Percentiles rank a stretch among this genome's conserved stretches.
phyloP scores from a whole-genome alignment of 2,888 invertebrate genomes.

The Idaea straminata region DNA sequence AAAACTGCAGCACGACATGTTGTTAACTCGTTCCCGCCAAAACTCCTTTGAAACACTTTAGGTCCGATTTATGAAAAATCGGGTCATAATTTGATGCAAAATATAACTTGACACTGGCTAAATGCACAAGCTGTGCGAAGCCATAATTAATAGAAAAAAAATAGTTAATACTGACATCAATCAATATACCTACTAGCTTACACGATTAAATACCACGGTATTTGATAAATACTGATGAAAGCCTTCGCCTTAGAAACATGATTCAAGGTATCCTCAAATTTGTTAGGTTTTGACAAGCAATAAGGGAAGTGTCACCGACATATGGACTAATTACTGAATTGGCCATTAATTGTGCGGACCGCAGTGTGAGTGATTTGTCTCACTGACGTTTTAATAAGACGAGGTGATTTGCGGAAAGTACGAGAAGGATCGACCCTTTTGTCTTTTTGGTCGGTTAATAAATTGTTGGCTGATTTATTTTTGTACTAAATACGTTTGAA shows the following conservation, averaged over 20 bases:
- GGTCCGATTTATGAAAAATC: too few species aligned
- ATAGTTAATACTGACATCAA: too few species aligned
- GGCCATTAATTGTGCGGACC: conserved; percentile 48
- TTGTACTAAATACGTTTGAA: background rate
- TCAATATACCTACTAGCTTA: too few species aligned
- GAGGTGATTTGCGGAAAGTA: conserved; percentile 2
- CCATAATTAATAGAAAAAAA: too few species aligned
- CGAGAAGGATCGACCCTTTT: conserved; percentile 3
- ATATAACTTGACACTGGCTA: too few species aligned
- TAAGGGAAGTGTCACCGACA: conserved; percentile 55
- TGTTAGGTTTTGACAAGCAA: conserved; percentile 61
- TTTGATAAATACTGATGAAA: too few species aligned
- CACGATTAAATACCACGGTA: too few species aligned
- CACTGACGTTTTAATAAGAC: conserved; percentile 5
- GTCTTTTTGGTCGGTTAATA: background rate
- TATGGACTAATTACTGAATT: conserved; percentile 51
- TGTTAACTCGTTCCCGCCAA: too few species aligned
- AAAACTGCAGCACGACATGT: too few species aligned
- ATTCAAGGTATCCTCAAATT: conserved; percentile 33
- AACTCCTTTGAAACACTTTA: too few species aligned
- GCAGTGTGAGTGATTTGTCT: conserved; percentile 26
- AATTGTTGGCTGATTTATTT: background rate
- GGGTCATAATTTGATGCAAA: too few species aligned
- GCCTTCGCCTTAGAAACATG: conserved; percentile 5
- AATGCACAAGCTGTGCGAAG: too few species aligned